Evolutionary conservation across 2,113 vertebrate genomes (phyloP), one percentile per base, ranked within the genome.

Genomic region (Brienomyrus longianalis): DNA sequence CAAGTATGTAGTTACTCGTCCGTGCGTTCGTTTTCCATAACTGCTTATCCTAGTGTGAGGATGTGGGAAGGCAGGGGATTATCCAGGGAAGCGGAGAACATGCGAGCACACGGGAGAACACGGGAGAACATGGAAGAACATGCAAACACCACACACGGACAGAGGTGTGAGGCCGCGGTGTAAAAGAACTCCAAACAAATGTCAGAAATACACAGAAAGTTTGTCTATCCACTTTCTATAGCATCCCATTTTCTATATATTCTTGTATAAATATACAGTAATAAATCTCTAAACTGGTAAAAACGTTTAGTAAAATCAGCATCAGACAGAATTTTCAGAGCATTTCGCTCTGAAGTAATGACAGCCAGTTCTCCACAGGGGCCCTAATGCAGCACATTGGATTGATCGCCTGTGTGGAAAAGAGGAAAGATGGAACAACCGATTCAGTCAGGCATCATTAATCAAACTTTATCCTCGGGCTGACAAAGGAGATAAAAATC

Each of bases 401-500:
- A 91, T 88, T 83, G 62, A 90, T 91, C 74, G 21, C 62, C 66
- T 66, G 48, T 77, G 87, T 86, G 88, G 39, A 86, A 80, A 19
- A 83, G 35, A 74, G 31, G 62, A 86, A 48, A 70, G 89, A 88
- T 62, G 39, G 39, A 85, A 74, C 52, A 89, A 90, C 84, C 62
- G 51, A 54, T 80, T 62, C 89, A 83, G 50, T 86, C 87, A 87
- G 88, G 87, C 83, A 87, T 56, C 83, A 80, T 90, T 90, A 91
- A 91, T 91, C 91, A 90, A 74, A 87, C 21, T 62, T n/a, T 31
- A 85, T 56, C 56, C 89, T 59, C 77, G 4, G 52, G 54, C 89
- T 86, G 43, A 70, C 66, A 86, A 31, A 86, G 83, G 89, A 51
- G 86, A 56, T 83, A 52, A 74, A 62, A 85, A 90, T 80, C 86